Evolutionary conservation across 1,140 invertebrate genomes (phyloP), one percentile per base, ranked within the genome.

Genomic region (Papilio dardanus): DNA sequence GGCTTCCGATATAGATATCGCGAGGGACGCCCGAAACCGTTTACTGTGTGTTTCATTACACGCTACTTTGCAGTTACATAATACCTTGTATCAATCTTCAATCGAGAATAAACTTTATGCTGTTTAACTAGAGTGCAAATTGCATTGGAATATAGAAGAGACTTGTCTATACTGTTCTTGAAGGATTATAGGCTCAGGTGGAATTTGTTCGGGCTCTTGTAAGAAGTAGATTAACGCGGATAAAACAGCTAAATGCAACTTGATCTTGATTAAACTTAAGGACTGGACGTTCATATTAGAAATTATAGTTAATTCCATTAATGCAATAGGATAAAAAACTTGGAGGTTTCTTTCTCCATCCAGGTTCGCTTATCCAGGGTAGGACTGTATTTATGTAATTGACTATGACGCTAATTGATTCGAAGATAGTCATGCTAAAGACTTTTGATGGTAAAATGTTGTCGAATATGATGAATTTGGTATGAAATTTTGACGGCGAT

Each of bases 191-290:
- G 54, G 54, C 54, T 62, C 24, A 62, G 54, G 21, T 3, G 54
- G 24, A 62, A 62, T 62, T 62, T 62, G 54, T 62, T 62, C 54
- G 54, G 54, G 54, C 54, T 21, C 54, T 62, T 62, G 54, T 62
- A 62, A 62, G 54, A 62, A 28, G 24, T 28, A 28, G 54, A 62
- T 62, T 62, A 62, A 4, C 24, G 24, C 54, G 21, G 8, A 21
- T 58, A 24, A 58, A 58, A 7, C 5, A 54, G 46, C 19, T 24
- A 54, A n/a, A 54, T 54, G 54, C 54, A 28, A 58, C 21, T 58
- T 16, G 54, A 58, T 24, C 54, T 24, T 4, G 3, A n/a, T 58
- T 12, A 10, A 28, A 10, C 21, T 10, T 7, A n/a, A 19, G 7
- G 1, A 62, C 54, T 28, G 1, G n/a, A 30, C 4, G 54, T 28